Evolutionary conservation across 2,888 invertebrate genomes (phyloP).

Genomic region (Sphinx pinastri): DNA sequence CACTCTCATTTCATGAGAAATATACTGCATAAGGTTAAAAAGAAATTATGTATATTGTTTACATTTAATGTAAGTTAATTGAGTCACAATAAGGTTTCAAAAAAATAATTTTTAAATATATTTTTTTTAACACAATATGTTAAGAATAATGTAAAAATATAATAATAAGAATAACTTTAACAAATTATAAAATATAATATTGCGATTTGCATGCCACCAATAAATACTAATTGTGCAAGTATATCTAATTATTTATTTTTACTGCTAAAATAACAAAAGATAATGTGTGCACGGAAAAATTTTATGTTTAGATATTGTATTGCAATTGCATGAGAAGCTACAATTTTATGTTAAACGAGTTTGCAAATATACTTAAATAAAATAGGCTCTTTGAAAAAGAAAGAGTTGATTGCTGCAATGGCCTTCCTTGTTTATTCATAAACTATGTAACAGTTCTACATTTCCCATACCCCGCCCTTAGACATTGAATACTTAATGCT

Average conservation of each 20-base stretch:
- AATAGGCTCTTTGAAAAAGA: neutral
- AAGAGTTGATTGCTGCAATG: neutral
- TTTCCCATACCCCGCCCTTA: slow-evolving; percentile 3
- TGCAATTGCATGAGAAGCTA: slow-evolving; percentile 4
- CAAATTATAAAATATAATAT: no score
- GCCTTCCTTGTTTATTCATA: slow-evolving; percentile 3
- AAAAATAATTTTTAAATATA: no score
- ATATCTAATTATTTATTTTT: neutral
- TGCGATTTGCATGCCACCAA: neutral
- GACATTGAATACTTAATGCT: slow-evolving; percentile 6
- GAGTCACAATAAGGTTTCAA: no score
- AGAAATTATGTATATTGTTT: no score
- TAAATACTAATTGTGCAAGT: neutral
- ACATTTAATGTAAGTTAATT: no score
- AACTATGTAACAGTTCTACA: neutral
- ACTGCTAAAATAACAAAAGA: neutral
- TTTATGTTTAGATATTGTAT: neutral
- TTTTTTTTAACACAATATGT: no score
- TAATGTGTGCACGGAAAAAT: neutral
- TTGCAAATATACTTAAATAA: neutral
- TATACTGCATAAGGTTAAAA: no score
- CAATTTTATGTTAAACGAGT: slow-evolving; percentile 5
- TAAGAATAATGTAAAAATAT: no score
- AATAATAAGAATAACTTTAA: no score
- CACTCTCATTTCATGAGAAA: no score